These are phyloP conservation scores for Conus ventricosus DNA, from an alignment of 1,140 invertebrate genomes.

Conservation along the genomic window DNA sequence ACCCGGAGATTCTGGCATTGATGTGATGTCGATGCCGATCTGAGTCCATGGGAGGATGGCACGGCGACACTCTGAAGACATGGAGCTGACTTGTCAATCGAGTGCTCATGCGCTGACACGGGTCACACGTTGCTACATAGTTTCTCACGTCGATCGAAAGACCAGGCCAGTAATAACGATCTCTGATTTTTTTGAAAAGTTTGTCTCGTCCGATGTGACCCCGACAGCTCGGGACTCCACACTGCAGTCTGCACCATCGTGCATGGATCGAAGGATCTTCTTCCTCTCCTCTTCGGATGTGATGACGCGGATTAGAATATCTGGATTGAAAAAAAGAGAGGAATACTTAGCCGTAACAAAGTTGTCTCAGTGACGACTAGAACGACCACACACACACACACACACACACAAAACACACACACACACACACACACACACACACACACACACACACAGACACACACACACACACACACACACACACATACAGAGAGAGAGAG, in stretches of 20 bases:
- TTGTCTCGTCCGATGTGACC: background rate
- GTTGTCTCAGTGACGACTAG: background rate
- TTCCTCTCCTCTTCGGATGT: background rate
- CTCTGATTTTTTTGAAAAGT: background rate
- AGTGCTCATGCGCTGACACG: slow-evolving; percentile 15
- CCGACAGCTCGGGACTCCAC: background rate
- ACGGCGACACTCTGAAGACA: background rate
- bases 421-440: too few relatives aligned
- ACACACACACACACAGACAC: too few relatives aligned
- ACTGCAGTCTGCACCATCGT: background rate
- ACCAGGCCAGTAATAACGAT: background rate
- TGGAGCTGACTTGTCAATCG: slow-evolving; percentile 21
- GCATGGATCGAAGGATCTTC: background rate
- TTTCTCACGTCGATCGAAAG: slow-evolving; percentile 14
- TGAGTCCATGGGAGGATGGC: slow-evolving; percentile 8
- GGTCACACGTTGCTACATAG: slow-evolving; percentile 4
- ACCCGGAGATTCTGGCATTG: slow-evolving; percentile 7
- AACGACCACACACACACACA: too few relatives aligned
- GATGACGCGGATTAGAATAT: background rate
- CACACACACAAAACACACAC: too few relatives aligned
- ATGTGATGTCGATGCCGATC: slow-evolving; percentile 11
- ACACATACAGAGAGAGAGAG: too few relatives aligned
- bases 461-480: too few relatives aligned
- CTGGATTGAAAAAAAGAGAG: background rate
- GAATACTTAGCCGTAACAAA: background rate